Evolutionary conservation across 2,113 vertebrate species (phyloP).

Genomic region (Brachypteracias leptosomus): DNA sequence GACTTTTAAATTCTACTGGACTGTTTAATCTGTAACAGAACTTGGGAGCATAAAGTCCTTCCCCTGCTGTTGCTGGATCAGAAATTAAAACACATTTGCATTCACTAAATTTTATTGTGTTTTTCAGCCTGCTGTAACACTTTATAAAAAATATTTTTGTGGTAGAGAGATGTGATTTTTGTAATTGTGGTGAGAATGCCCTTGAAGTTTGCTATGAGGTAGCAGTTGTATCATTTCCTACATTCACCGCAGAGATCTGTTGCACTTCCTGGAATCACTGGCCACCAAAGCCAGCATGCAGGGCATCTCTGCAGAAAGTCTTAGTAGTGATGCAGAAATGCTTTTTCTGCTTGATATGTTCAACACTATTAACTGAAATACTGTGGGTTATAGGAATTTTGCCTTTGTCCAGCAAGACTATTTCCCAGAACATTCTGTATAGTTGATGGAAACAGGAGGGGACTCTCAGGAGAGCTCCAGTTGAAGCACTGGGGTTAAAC

Average conservation of each 20-base stretch:
- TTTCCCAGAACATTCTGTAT: not conserved
- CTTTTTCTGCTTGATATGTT: not conserved
- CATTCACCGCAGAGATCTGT: not conserved
- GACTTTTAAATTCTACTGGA: not conserved
- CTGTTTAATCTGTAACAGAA: rapidly evolving
- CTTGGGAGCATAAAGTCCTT: not conserved
- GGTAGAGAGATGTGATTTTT: not conserved
- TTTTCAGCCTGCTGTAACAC: not conserved
- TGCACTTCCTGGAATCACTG: not conserved
- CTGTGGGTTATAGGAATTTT: not conserved
- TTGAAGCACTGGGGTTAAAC: not conserved
- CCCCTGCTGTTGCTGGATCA: not conserved
- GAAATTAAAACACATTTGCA: not conserved
- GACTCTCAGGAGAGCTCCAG: not conserved
- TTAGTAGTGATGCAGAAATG: not conserved
- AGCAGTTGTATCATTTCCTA: not conserved
- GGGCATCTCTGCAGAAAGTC: not conserved
- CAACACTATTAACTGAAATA: not conserved
- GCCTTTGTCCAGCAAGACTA: not conserved
- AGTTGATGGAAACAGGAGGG: not conserved
- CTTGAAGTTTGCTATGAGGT: not conserved
- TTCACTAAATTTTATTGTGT: not conserved
- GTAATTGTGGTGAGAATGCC: not conserved
- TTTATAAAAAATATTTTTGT: not conserved
- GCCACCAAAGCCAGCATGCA: not conserved